Conservation (phyloP, 2,888 invertebrate species). For the Linnaemya vulpina region DNA sequence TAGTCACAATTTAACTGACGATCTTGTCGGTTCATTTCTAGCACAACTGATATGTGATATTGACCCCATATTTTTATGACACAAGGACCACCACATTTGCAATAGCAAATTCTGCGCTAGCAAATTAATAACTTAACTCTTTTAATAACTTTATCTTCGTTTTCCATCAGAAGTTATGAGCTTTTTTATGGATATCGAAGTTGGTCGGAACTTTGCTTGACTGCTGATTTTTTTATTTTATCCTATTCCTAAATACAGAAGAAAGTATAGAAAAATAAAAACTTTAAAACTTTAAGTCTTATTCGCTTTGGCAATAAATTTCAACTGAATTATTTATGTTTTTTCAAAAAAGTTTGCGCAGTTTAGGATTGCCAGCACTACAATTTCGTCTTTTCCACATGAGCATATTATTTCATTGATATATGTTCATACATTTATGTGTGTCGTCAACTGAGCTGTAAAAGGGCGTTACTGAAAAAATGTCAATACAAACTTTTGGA, state of each 20-base stretch:
- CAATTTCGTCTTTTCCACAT: neutral
- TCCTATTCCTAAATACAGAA: neutral
- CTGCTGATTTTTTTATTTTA: conserved; percentile 8
- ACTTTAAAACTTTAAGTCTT: conserved; percentile 55
- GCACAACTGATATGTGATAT: no score
- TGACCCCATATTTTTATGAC: no score
- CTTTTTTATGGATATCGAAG: conserved; percentile 21
- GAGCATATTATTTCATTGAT: no score
- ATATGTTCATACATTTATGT: no score
- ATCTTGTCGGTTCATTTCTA: no score
- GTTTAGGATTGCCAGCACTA: conserved; percentile 2
- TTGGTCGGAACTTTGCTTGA: conserved; percentile 1
- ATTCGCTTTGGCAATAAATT: conserved; percentile 55
- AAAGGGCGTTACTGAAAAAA: no score
- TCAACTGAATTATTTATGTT: conserved; percentile 62
- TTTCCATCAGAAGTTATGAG: conserved; percentile 2
- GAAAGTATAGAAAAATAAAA: conserved; percentile 27
- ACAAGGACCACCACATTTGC: no score
- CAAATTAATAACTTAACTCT: no score
- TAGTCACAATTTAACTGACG: no score
- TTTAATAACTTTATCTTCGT: conserved; percentile 39
- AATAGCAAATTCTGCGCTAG: no score
- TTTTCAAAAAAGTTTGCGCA: conserved; percentile 43
- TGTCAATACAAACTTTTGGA: no score
- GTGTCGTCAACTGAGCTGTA: no score